Percentiles rank a stretch among this genome's conserved stretches.
Conservation (phyloP, 2,888 invertebrate genomes). For the Drosophila emarginata region DNA sequence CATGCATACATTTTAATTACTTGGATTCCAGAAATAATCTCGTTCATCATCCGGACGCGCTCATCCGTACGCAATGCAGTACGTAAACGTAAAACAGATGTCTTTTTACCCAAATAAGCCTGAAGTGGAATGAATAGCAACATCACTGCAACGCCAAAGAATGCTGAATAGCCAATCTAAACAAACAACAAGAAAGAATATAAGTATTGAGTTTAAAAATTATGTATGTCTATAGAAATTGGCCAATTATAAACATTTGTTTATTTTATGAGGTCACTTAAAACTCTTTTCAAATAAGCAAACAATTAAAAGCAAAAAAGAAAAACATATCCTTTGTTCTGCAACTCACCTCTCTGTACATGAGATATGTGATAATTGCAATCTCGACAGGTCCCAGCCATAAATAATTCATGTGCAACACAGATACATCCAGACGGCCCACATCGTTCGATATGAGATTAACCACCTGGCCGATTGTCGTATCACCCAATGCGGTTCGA, state of each 20-base stretch:
- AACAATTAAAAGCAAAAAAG: neutral
- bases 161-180: constrained; percentile 84
- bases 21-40: constrained; percentile 93
- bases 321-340: neutral
- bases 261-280: neutral
- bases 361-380: constrained; percentile 89
- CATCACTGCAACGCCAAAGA: constrained; percentile 85
- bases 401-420: constrained; percentile 94
- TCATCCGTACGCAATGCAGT: constrained; percentile 95
- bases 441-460: constrained; percentile 98
- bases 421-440: constrained; percentile 85
- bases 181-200: neutral
- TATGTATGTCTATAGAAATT: neutral
- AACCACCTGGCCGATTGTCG: constrained; percentile 90
- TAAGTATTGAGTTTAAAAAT: neutral
- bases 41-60: constrained; percentile 94
- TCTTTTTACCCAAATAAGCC: constrained; percentile 90
- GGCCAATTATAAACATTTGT: neutral
- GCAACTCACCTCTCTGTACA: constrained; percentile 85
- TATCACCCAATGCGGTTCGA: constrained; percentile 89
- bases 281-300: neutral
- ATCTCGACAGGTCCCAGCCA: constrained; percentile 96
- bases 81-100: constrained; percentile 88
- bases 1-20: constrained; percentile 98
- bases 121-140: constrained; percentile 89